Evolutionary conservation across 2,797 vertebrate species (phyloP).

Genomic region (Alauda arvensis): DNA sequence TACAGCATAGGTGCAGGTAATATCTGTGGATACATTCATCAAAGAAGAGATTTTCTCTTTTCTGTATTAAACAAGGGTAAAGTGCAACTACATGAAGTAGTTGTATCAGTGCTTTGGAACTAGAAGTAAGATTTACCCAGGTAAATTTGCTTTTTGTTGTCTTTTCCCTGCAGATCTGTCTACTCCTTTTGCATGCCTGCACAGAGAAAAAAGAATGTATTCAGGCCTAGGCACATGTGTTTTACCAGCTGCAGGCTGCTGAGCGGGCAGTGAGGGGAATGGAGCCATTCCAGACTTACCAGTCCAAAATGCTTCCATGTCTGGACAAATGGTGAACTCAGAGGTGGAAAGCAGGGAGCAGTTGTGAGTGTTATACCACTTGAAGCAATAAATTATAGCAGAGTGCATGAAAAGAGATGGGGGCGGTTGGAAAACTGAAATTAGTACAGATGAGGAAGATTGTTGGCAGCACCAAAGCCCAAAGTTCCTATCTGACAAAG

Average conservation of each 20-base stretch:
- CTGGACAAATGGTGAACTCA: not conserved
- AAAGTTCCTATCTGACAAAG: not conserved
- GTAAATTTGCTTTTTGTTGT: not conserved
- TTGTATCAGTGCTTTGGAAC: not conserved
- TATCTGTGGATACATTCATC: not conserved
- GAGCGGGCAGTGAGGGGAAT: accelerated
- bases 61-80: not conserved
- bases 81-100: not conserved
- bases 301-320: not conserved
- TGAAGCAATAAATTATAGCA: not conserved
- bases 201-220: not conserved
- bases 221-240: not conserved
- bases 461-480: not conserved
- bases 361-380: not conserved
- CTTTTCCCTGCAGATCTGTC: not conserved
- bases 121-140: not conserved
- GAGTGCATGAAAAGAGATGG: not conserved
- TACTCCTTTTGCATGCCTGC: not conserved
- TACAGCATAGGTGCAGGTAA: not conserved
- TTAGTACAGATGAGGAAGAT: not conserved
- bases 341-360: not conserved
- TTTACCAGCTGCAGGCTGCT: not conserved
- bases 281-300: not conserved
- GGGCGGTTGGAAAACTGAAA: not conserved
- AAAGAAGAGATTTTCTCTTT: not conserved